Evolutionary conservation across 2,797 vertebrate genomes (phyloP), one percentile per base, ranked within the genome.

Genomic region (Myotis myotis): DNA sequence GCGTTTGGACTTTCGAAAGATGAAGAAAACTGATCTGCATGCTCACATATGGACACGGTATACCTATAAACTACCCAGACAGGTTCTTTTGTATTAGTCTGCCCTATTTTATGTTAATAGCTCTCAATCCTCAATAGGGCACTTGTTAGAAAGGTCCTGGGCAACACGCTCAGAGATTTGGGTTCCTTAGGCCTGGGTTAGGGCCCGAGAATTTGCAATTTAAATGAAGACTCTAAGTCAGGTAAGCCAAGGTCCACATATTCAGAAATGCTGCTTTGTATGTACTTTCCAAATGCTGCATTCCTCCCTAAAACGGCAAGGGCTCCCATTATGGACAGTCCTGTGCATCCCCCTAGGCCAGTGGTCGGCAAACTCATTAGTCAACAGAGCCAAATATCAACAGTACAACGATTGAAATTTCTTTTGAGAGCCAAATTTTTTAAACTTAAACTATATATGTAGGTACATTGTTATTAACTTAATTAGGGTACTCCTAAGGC

Each of bases 281-380:
- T 71, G 17, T 83, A 41, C 89, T 94, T 91, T 87, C 41, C 84
- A 94, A 80, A 93, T 23, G 60, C n/a, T 6, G 12, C 15, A 55
- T 57, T 84, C 41, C 90, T 76, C 47, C 36, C 70, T 30, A 38
- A 85, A 87, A 81, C 8, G 47, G 55, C 72, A 81, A 60, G 88
- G 11, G 0, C 2, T 55, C 60, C 38, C 78, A 11, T 53, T 28
- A 71, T 8, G 49, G 28, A 30, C 1, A 78, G 57, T 68, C 11
- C 17, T 23, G 16, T 36, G 23, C 5, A 30, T 62, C 28, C 16
- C 44, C 10, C 10, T 44, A 44, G 44, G 10, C 44, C 10, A 44
- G 44, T 44, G 44, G 44, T 44, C 10, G 2, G 44, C 44, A 44
- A 44, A 44, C 10, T 44, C 44, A 44, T 44, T 44, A 44, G 10